Conservation (phyloP, 2,113 vertebrate genomes). For the Siniperca chuatsi region DNA sequence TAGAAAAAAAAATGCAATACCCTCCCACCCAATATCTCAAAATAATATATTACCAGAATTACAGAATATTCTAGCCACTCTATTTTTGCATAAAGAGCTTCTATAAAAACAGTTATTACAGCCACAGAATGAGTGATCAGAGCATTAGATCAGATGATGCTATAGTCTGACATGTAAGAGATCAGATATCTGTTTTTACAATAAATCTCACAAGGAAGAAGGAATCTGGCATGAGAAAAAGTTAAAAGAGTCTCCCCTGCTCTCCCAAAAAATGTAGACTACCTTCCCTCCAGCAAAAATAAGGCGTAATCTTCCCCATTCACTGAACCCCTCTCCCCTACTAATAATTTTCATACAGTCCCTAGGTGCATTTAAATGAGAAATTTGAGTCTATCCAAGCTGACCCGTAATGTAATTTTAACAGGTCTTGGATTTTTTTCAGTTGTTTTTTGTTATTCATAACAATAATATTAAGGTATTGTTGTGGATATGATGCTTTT, state of each 20-base stretch:
- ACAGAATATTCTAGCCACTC: neutral
- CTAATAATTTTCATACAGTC: neutral
- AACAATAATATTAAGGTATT: neutral
- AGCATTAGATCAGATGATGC: neutral
- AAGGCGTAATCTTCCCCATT: neutral
- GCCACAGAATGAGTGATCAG: neutral
- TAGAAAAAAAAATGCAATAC: no score
- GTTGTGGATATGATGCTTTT: conserved; percentile 5
- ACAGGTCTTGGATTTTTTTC: neutral
- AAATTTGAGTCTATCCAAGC: conserved; percentile 26
- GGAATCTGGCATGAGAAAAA: neutral
- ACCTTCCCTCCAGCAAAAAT: neutral
- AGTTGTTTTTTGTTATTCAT: neutral
- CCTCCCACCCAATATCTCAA: neutral
- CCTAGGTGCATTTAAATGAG: conserved; percentile 50
- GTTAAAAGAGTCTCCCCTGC: neutral
- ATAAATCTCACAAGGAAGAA: neutral
- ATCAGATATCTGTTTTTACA: neutral
- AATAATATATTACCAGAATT: neutral
- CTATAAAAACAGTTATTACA: neutral
- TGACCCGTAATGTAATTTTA: neutral
- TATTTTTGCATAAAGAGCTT: neutral
- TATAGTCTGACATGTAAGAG: neutral
- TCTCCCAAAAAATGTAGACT: neutral
- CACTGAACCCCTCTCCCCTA: conserved; percentile 1